Base-by-base conservation (phyloP, 2,797 vertebrate species). In the Scolopax bukidnonensis region DNA sequence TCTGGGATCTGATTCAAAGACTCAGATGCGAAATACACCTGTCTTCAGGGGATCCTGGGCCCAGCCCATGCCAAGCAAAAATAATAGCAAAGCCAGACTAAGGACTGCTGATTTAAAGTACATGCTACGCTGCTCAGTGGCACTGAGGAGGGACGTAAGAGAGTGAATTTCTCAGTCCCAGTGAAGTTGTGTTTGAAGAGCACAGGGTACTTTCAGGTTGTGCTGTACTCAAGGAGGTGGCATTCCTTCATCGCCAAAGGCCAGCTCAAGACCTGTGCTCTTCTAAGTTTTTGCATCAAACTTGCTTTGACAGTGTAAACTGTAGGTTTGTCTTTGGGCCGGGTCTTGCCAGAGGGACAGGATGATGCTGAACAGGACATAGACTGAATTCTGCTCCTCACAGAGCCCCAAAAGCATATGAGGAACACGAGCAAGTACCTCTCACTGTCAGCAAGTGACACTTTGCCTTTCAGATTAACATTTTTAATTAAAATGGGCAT, bases 401-500 rank as follows among this genome's bases (percentile, higher is more conserved):
- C 47, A 84, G 67, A 93, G 45, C 73, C 86, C 87, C 88, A 67
- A 88, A 82, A 69, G 16, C 14, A 6, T 5, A 3, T 8, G 32
- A 94, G 71, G 61, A 84, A 9, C 53, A 71, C 0, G 18, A 75
- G 53, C 40, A 40, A 90, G 91, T 87, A 91, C 87, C 97, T 97
- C 76, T 96, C 30, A 33, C 95, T 57, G 71, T 79, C 93, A 95
- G 64, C 94, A 96, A 96, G 82, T 68, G 90, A 87, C 84, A 94
- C 85, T 97, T 97, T 79, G 74, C 70, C 95, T 96, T 96, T 97
- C 90, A 94, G 82, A 97, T 78, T 88, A 94, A 96, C 95, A 74
- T 81, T 97, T 97, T 97, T 96, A 97, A 98, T 97, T 97, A 94
- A 97, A 97, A 95, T 77, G 92, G 87, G 81, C 91, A 96, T 97